Base-by-base conservation (phyloP, 2,113 vertebrate genomes). In the Cynocephalus volans region DNA sequence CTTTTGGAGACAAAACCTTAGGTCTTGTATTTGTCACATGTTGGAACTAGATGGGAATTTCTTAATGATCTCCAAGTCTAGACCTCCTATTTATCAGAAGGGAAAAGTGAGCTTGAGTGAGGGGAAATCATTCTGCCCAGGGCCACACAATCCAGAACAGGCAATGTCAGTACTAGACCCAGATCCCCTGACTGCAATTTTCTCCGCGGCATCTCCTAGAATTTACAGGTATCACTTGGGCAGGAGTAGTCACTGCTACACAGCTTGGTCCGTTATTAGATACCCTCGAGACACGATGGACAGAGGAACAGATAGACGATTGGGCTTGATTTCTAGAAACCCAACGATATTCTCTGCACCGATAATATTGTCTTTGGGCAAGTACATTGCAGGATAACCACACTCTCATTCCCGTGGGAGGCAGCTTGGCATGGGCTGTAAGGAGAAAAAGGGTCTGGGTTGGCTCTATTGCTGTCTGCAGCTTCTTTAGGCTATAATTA, bases 401-500 rank as follows among this genome's bases (percentile, higher is more conserved):
- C 48, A 60, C 96, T 31, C 84, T 41, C 62, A 50, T 85, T 96
- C 92, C 45, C 65, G 75, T 6, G 18, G 95, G 93, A 96, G 92
- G 10, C 28, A 24, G 26, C 88, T 86, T 93, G 88, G 97, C 77
- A 54, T 95, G 87, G 96, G 62, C 72, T 84, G 50, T 48, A 48
- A 75, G 95, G 85, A 93, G 93, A 88, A 83, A 62, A 69, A 62
- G 83, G 88, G 94, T 86, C 96, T 95, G 97, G 93, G 88, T 72
- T 1, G 36, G 4, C 67, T 76, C 64, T 58, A 13, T 96, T 95
- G 97, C 98, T 97, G 98, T 96, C 98, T 98, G 97, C 2, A 58
- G 81, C 96, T 96, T 98, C 96, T 98, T 95, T 94, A 87, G 83
- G 95, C 96, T 83, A n/a, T 77, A 81, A 98, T 85, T 60, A 92